These are phyloP conservation scores for Thereva unica DNA, from an alignment of 2,888 invertebrate genomes.

Conservation along the genomic window DNA sequence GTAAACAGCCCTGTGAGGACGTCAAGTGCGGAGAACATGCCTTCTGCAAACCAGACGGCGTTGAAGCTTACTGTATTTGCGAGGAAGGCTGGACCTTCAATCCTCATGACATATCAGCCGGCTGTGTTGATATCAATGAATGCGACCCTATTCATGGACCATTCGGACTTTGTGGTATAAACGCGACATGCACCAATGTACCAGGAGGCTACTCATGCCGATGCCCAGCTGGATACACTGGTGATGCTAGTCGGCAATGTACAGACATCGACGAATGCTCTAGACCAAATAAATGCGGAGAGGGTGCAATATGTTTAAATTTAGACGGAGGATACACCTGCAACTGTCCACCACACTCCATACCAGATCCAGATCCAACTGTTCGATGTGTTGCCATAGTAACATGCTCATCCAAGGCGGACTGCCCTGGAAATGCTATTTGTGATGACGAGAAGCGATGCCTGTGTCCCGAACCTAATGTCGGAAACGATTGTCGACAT, in stretches of 20 bases:
- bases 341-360: slow-evolving; percentile 77
- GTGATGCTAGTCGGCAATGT: slow-evolving; percentile 81
- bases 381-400: slow-evolving; percentile 82
- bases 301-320: slow-evolving; percentile 80
- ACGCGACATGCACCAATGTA: slow-evolving; percentile 79
- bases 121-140: slow-evolving; percentile 91
- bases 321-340: slow-evolving; percentile 77
- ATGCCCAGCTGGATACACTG: slow-evolving; percentile 83
- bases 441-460: slow-evolving; percentile 80
- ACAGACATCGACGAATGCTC: slow-evolving; percentile 83
- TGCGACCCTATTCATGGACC: slow-evolving; percentile 79
- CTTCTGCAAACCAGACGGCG: slow-evolving; percentile 84
- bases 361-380: slow-evolving; percentile 82
- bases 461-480: slow-evolving; percentile 86
- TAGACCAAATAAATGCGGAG: slow-evolving; percentile 72
- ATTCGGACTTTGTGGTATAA: slow-evolving; percentile 81
- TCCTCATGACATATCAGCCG: slow-evolving; percentile 84
- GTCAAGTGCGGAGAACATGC: slow-evolving; percentile 88
- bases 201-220: slow-evolving; percentile 80
- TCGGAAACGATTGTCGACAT: slow-evolving; percentile 91
- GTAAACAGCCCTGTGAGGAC: slow-evolving; percentile 91
- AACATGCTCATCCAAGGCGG: slow-evolving; percentile 72
- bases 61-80: slow-evolving; percentile 89
- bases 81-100: slow-evolving; percentile 93
- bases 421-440: slow-evolving; percentile 88